Base-by-base conservation (phyloP, 2,797 vertebrate genomes). In the Columba guinea region DNA sequence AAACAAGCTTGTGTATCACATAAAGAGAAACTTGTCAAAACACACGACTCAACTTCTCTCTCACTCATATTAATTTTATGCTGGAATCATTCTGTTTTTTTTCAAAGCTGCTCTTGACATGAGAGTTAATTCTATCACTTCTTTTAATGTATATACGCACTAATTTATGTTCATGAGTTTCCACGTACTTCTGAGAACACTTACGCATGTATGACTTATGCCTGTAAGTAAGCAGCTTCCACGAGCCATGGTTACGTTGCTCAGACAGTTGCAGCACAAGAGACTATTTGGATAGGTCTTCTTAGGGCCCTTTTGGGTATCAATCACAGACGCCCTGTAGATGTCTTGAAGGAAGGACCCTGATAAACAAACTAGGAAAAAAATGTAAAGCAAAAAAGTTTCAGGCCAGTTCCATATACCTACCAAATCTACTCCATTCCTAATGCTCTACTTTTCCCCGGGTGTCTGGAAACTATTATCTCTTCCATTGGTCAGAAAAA, bases 1-100 rank as follows among this genome's bases (percentile, higher is more conserved):
- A 94, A 97, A 94, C 87, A 94, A 87, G 21, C 76, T 89, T 89
- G 75, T 92, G 84, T 93, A 79, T 81, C 62, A 71, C 58, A 95
- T 73, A 51, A 87, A 87, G 64, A 70, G 53, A 90, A 93, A 91
- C 87, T 51, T 93, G 81, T 95, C 92, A 95, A 90, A 94, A 90
- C 71, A 94, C 27, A 79, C 28, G 82, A 35, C 39, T 82, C 30
- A 63, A 10, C 70, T 87, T 28, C 14, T 58, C n/a, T 89, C 64
- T 93, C 63, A 76, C 35, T 94, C 39, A 63, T 34, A 35, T 9
- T 73, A 90, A 67, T 95, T 77, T 95, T 92, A 21, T 70, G 6
- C 44, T 90, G 59, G 69, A 88, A 90, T 84, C 23, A 28, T 32
- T 88, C 27, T 0, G 7, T 27, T 22, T 55, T 52, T 83, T 74